Evolutionary conservation across 2,113 vertebrate genomes (phyloP), one percentile per base, ranked within the genome.

Genomic region (Montifringilla adamsi): DNA sequence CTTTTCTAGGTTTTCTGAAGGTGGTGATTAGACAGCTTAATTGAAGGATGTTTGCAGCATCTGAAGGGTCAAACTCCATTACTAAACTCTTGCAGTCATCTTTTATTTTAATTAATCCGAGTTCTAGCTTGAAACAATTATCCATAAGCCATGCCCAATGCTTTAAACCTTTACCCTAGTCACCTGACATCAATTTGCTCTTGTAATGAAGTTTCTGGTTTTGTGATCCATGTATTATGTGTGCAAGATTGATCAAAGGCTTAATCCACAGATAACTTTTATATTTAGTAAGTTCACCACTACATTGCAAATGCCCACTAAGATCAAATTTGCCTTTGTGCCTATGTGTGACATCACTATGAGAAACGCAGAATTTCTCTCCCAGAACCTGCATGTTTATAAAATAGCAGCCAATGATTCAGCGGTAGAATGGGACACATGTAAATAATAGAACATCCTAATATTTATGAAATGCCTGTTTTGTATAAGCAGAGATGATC

Each of bases 381-480:
- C 70, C 74, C 39, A 85, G 30, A 85, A 59, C 31, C 47, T 80
- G 20, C 46, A 11, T 86, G 35, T 90, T 91, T 90, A 41, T 66
- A 58, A 75, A 39, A 60, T 17, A 87, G 12, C 85, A 84, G 64
- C 55, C 72, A 85, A 15, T 74, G 50, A 86, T 85, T 84, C 47
- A 37, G 70, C 47, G 70, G 50, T 74, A 84, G 94, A 91, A 88
- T 88, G 39, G 75, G 52, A 88, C 85, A 90, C 52, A 33, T 96
- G 95, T 97, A 95, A 95, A 96, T 95, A 96, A 94, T 77, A 88
- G 75, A 90, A 60, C 84, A 64, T 86, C 90, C 94, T 90, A 95
- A 88, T 96, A 97, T 96, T 97, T 96, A 95, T 95, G 44, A 95
- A 94, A 80, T 90, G 59, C 82, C 87, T 86, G 78, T 56, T 94